Evolutionary conservation across 2,888 invertebrate genomes (phyloP).

Genomic region (Scotopteryx bipunctaria): DNA sequence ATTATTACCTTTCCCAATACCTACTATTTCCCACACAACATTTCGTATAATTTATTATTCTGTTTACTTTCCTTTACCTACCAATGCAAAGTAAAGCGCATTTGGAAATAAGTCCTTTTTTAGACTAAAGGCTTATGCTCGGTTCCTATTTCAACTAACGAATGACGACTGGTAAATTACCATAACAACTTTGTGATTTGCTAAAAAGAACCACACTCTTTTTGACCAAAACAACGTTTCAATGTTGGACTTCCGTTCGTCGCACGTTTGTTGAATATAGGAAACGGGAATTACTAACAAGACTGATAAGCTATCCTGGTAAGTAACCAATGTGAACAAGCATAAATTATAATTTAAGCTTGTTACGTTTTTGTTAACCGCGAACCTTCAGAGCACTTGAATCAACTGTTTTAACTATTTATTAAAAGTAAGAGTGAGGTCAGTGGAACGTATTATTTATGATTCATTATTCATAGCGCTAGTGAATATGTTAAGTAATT

Average conservation of each 20-base stretch:
- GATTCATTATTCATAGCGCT: slow-evolving; percentile 1
- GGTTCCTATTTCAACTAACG: too few species aligned
- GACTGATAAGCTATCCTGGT: neutral
- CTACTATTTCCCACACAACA: slow-evolving; percentile 48
- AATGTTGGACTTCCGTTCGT: too few species aligned
- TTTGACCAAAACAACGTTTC: too few species aligned
- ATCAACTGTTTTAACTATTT: slow-evolving; percentile 7
- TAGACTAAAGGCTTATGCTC: too few species aligned
- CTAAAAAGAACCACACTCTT: too few species aligned
- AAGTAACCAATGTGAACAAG: neutral
- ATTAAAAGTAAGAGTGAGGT: slow-evolving; percentile 36
- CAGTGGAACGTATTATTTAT: slow-evolving; percentile 8
- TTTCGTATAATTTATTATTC: neutral
- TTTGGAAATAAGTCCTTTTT: too few species aligned
- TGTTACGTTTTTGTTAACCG: slow-evolving; percentile 9
- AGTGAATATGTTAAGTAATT: neutral
- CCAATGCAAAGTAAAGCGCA: too few species aligned
- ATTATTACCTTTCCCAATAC: slow-evolving; percentile 71
- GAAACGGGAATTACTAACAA: neutral
- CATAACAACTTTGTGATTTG: too few species aligned
- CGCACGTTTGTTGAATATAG: too few species aligned
- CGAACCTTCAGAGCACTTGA: slow-evolving; percentile 25
- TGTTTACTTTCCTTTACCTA: neutral
- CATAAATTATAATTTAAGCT: neutral
- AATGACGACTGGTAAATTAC: too few species aligned